phyloP scores from a whole-genome alignment of 2,888 invertebrate genomes.

The Cyclophora albipunctata region DNA sequence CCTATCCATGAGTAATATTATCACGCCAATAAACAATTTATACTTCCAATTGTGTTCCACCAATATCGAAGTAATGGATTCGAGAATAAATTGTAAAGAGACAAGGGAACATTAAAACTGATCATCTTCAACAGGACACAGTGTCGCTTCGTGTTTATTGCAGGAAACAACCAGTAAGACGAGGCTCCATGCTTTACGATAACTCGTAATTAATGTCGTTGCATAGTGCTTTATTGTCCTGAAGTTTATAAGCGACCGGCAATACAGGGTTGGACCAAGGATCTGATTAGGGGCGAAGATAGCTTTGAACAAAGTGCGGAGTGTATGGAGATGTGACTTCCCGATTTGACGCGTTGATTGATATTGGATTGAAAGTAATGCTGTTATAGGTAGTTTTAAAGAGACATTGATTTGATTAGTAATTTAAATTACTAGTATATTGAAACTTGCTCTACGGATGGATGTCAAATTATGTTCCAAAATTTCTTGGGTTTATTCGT shows the following conservation, averaged over 20 bases:
- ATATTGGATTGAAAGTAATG: too few species aligned
- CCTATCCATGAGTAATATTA: too few species aligned
- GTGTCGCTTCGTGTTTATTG: slow-evolving; percentile 27
- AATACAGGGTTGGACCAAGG: slow-evolving; percentile 12
- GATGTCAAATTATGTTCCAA: too few species aligned
- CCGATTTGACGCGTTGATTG: too few species aligned
- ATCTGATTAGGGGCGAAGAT: background rate
- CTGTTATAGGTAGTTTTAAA: too few species aligned
- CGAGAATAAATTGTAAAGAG: background rate
- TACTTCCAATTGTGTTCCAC: too few species aligned
- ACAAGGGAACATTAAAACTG: background rate
- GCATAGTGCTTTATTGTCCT: slow-evolving; percentile 54
- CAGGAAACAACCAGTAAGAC: slow-evolving; percentile 29
- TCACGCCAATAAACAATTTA: too few species aligned
- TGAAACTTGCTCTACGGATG: too few species aligned
- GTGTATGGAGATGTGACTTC: fast-evolving
- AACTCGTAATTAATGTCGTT: slow-evolving; percentile 60
- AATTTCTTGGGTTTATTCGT: too few species aligned
- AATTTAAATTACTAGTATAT: too few species aligned
- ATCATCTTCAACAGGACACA: slow-evolving; percentile 14
- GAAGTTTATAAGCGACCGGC: slow-evolving; percentile 17
- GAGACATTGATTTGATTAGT: too few species aligned
- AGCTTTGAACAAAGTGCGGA: background rate
- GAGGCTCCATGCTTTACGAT: slow-evolving; percentile 48
- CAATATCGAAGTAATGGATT: slow-evolving; percentile 1